Evolutionary conservation across 2,888 invertebrate genomes (phyloP), one percentile per base, ranked within the genome.

Genomic region (Kryphioiulus occultus): DNA sequence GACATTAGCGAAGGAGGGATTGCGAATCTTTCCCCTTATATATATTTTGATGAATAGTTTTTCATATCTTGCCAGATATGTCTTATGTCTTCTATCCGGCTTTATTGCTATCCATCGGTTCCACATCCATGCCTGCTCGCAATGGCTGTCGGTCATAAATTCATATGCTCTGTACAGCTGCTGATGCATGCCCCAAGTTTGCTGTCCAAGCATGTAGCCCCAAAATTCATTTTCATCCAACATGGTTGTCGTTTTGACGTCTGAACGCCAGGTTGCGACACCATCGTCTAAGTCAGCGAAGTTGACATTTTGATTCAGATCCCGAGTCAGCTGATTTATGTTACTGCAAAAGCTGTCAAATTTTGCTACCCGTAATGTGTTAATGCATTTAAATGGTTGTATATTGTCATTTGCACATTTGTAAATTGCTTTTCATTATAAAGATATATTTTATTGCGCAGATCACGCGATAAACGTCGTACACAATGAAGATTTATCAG

Each of bases 51-150:
- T 78, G 78, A 78, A 78, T 78, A 78, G 78, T 78, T 78, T 78
- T 78, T 78, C 78, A 78, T 78, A 78, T 78, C 78, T 78, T 78
- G 78, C 78, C 78, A 78, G 78, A 78, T 78, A 78, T 78, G 78
- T 78, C 78, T 78, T 78, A 78, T 78, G 78, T 78, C 78, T 78
- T 78, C 78, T 78, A 78, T 78, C 78, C 78, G 30, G 78, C 78
- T 78, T 78, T 78, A 78, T 78, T 78, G 78, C 78, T 78, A 78
- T 78, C 78, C 78, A 78, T 78, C 78, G 78, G 78, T 78, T 78
- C 78, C 78, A 78, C 78, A 78, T 78, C 78, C 78, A 78, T 68
- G 59, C 59, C 59, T 68, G 59, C 59, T 68, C 59, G 22, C 59
- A 68, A 68, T 78, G 78, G 78, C 30, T 78, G 78, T 78, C 78